Evolutionary conservation across 2,888 invertebrate genomes (phyloP), one percentile per base, ranked within the genome.

Genomic region (Hololepta plana): DNA sequence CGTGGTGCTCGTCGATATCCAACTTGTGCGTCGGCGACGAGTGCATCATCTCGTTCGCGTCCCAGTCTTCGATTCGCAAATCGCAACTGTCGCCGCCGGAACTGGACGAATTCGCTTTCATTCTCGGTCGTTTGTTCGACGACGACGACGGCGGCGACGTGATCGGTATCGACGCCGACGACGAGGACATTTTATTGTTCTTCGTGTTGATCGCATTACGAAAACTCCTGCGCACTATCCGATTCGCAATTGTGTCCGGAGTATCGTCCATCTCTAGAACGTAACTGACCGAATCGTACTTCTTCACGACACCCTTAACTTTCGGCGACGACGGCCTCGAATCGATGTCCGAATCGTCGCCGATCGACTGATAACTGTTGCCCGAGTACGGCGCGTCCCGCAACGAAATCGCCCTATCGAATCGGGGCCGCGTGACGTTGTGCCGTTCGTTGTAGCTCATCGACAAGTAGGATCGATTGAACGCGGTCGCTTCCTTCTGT

Each of bases 231-330:
- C 74, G 59, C 4, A 77, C 69, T 45, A 77, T 60, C 39, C 76
- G 67, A 24, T 70, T 66, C 22, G 74, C 74, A 20, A 74, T 66
- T 35, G 68, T 70, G 42, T 77, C 74, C 0, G 77, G 72, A 8
- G 72, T 67, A 42, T 72, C 71, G 30, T 69, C 66, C 46, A 85
- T 73, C 48, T 84, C 82, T 15, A 84, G 58, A 10, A 84, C 80
- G 71, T 80, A 85, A 43, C 82, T 80, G 19, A 85, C 80, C 0
- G 82, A 84, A 49, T 82, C 84, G 29, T 72, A 74, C 48, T 84
- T 82, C 49, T 82, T 77, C 2, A 84, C 79, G 34, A 85, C 73
- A 8, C 74, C 80, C 44, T 82, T 82, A 13, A 84, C 72, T 37
- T 76, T 72, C 7, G 79, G 77, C 10, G 77, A 71, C 6, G 67